Conservation (phyloP, 2,113 vertebrate species). For the Sapayoa aenigma region DNA sequence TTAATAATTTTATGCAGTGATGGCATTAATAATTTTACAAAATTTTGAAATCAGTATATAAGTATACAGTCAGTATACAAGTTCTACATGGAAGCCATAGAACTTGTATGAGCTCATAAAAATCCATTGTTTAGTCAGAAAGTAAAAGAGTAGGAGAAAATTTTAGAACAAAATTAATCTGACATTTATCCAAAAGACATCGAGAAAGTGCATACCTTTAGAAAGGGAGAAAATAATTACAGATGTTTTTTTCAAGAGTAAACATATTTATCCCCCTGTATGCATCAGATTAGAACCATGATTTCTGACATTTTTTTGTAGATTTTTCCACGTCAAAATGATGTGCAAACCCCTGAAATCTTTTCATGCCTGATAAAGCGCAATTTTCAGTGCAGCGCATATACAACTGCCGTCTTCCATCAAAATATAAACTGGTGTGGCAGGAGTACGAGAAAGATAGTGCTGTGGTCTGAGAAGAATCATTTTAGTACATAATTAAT, state of each 20-base stretch:
- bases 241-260: background rate
- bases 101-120: background rate
- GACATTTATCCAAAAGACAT: background rate
- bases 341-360: background rate
- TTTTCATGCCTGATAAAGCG: background rate
- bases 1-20: background rate
- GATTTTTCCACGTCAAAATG: background rate
- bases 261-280: background rate
- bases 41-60: background rate
- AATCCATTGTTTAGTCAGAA: background rate
- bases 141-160: background rate
- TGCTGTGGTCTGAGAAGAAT: background rate
- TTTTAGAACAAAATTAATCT: background rate
- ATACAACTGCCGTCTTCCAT: background rate
- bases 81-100: background rate
- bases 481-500: background rate
- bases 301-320: background rate
- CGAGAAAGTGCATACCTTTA: background rate
- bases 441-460: background rate
- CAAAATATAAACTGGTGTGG: too few relatives aligned
- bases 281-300: background rate
- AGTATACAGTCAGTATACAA: too few relatives aligned
- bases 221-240: background rate
- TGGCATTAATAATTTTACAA: background rate
- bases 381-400: background rate